These are phyloP conservation scores for Megalops atlanticus DNA, from an alignment of 2,113 vertebrate species.

Conservation along the genomic window DNA sequence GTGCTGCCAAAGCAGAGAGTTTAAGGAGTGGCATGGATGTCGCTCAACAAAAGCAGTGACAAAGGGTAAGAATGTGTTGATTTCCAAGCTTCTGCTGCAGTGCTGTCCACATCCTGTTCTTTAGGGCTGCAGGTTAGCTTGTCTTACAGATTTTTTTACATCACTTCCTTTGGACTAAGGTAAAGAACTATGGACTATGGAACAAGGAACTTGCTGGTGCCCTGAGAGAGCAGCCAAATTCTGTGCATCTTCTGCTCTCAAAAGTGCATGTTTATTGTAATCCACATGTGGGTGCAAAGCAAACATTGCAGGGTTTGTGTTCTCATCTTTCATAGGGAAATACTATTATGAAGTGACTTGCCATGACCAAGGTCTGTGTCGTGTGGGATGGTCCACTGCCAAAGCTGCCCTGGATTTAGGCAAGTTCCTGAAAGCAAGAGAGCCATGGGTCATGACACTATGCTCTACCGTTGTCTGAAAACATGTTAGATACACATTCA, in stretches of 20 bases:
- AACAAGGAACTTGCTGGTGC: no score
- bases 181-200: no score
- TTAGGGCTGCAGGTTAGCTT: neutral
- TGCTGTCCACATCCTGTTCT: neutral
- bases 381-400: slow-evolving; percentile 92
- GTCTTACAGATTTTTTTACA: neutral
- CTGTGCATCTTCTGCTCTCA: no score
- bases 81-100: neutral
- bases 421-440: slow-evolving; percentile 52
- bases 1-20: slow-evolving; percentile 95
- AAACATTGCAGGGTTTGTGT: neutral
- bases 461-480: neutral
- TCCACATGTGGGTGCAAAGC: neutral
- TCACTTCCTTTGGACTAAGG: neutral
- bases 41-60: slow-evolving; percentile 86
- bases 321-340: slow-evolving; percentile 69
- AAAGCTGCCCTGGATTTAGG: slow-evolving; percentile 92
- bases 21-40: slow-evolving; percentile 98
- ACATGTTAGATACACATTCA: neutral
- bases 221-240: no score
- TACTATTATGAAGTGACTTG: slow-evolving; percentile 94
- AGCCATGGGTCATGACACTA: neutral
- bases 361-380: slow-evolving; percentile 92
- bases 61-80: slow-evolving; percentile 78
- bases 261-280: no score